A percentile compares a stretch with the other conserved stretches of the same genome.
Conservation (phyloP, 2,797 vertebrate species). For the Pogonophryne albipinna region DNA sequence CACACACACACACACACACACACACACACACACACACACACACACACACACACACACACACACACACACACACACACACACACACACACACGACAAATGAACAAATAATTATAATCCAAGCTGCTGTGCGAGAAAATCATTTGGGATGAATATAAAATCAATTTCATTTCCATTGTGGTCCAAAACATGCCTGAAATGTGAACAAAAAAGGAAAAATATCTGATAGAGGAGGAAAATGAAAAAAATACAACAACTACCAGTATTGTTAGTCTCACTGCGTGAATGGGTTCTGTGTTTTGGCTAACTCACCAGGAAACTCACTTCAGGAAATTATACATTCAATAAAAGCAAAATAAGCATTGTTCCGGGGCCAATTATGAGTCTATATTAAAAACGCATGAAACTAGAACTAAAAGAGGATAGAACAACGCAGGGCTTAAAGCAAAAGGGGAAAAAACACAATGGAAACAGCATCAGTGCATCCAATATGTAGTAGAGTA, state of each 20-base stretch:
- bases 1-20: slow-evolving; percentile 4
- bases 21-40: too few relatives aligned
- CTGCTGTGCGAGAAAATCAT: neutral
- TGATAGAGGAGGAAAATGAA: neutral
- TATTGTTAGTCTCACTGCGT: neutral
- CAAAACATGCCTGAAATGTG: neutral
- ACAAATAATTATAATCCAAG: neutral
- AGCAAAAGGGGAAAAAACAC: slow-evolving; percentile 15
- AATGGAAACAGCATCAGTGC: slow-evolving; percentile 60
- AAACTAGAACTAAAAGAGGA: slow-evolving; percentile 22
- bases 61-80: slow-evolving; percentile 20
- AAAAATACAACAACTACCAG: neutral
- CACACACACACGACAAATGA: slow-evolving; percentile 21
- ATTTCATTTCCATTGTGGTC: neutral
- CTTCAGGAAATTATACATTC: neutral
- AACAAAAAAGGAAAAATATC: neutral
- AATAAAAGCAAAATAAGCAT: neutral
- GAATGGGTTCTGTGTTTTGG: neutral
- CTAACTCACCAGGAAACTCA: neutral
- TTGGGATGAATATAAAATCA: neutral
- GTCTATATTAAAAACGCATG: slow-evolving; percentile 3
- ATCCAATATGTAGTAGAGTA: slow-evolving; percentile 77
- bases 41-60: slow-evolving; percentile 5
- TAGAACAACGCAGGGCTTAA: slow-evolving; percentile 4
- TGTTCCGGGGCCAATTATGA: neutral